A percentile compares a stretch with the other conserved stretches of the same genome.
phyloP scores from a whole-genome alignment of 2,888 invertebrate genomes.

The Diarsia dahlii region DNA sequence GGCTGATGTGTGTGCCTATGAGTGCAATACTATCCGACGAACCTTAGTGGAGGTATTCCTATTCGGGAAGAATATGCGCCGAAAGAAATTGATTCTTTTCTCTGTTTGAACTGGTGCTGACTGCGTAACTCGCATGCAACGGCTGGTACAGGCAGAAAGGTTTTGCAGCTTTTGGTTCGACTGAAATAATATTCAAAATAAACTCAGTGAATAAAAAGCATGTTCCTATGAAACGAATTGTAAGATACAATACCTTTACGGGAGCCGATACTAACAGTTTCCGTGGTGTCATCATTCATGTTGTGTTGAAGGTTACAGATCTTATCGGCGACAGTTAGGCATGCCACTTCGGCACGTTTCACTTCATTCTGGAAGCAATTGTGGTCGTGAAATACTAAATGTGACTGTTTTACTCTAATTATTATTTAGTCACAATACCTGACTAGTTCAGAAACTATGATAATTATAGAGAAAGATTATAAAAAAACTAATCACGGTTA shows the following conservation, averaged over 20 bases:
- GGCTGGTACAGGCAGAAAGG: conserved; percentile 70
- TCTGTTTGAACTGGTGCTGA: conserved; percentile 75
- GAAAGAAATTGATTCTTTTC: conserved; percentile 72
- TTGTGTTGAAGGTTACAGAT: conserved; percentile 73
- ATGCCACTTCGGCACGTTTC: conserved; percentile 79
- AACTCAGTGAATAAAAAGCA: conserved; percentile 21
- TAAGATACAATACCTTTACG: conserved; percentile 43
- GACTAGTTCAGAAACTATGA: not conserved
- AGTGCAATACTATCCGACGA: not conserved
- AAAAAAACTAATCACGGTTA: not conserved
- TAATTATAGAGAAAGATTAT: not conserved
- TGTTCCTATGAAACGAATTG: not conserved
- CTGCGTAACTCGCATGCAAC: conserved; percentile 64
- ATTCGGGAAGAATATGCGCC: conserved; percentile 70
- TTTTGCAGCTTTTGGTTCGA: conserved; percentile 60
- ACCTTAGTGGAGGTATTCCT: conserved; percentile 76
- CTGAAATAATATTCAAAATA: conserved; percentile 61
- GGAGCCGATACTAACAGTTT: conserved; percentile 77
- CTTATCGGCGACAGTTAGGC: conserved; percentile 78
- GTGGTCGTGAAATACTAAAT: not conserved
- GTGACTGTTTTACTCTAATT: not conserved
- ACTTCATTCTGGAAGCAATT: conserved; percentile 76
- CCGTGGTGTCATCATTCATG: conserved; percentile 74
- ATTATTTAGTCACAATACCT: not conserved
- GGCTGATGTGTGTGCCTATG: not conserved